Base-by-base conservation (phyloP, 2,113 vertebrate genomes). In the Nansenia antarctica region DNA sequence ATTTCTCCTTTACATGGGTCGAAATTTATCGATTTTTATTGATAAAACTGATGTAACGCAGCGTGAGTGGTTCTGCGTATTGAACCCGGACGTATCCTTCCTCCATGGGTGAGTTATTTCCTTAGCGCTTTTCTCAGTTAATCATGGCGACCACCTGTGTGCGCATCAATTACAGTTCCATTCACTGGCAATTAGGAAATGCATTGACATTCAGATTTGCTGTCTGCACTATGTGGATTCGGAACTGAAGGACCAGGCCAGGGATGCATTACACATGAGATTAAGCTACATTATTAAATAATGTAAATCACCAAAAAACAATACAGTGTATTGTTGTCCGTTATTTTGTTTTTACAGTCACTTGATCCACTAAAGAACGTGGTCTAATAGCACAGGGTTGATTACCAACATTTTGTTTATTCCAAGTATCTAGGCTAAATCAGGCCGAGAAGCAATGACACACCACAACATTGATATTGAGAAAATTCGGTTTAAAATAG, bases 191-290 rank as follows among this genome's bases (percentile, higher is more conserved):
- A 85, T 91, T 90, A 91, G 83, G 82, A 77, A 73, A 85, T 69
- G 81, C 87, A 87, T 93, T 92, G 83, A 90, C 77, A 92, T 93
- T 88, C 82, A 92, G 86, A 69, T 83, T 73, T 52, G 76, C 87
- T 75, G 92, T 93, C 92, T 92, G 90, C 84, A 27, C 35, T 42
- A 88, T 92, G 92, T 93, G 91, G 88, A 93, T 93, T 92, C 86
- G 31, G 5, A 74, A 49, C 65, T 49, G 75, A 68, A 70, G 47
- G 72, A 62, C 49, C 57, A 54, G 47, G 35, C 32, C 26, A 2
- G 5, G 15, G 42, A 20, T 26, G 52, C 65, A 55, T 57, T 12
- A n/a, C 63, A 77, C 84, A 37, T 70, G n/a, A 70, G 82, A 72
- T 81, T 68, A 68, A 68, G 66, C 29, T 32, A 35, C n/a, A 55